phyloP scores from a whole-genome alignment of 2,888 invertebrate species.

The Mellilla xanthometata region DNA sequence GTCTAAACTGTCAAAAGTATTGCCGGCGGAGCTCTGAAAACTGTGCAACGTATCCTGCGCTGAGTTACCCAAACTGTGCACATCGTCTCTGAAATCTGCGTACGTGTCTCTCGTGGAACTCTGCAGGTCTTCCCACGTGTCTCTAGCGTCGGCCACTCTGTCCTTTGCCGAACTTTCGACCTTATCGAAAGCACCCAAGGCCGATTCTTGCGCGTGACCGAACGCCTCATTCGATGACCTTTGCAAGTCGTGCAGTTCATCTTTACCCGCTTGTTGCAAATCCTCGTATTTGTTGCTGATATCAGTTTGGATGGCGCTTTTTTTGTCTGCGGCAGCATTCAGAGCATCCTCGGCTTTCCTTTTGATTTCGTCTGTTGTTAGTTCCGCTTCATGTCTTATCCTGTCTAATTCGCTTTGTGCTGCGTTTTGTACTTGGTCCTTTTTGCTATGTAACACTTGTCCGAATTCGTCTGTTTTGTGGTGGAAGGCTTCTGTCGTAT shows the following conservation, averaged over 20 bases:
- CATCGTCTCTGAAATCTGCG: slow-evolving; percentile 67
- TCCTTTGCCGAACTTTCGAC: slow-evolving; percentile 76
- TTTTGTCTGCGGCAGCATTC: slow-evolving; percentile 61
- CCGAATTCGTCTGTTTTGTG: slow-evolving; percentile 47
- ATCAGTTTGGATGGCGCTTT: slow-evolving; percentile 52
- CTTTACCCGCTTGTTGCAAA: slow-evolving; percentile 43
- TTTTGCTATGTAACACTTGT: slow-evolving; percentile 47
- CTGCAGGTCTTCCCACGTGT: slow-evolving; percentile 70
- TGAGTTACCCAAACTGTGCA: slow-evolving; percentile 64
- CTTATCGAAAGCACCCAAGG: slow-evolving; percentile 74
- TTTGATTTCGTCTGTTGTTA: slow-evolving; percentile 67
- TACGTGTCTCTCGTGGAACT: slow-evolving; percentile 71
- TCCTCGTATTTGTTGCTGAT: slow-evolving; percentile 46
- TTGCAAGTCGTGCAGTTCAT: slow-evolving; percentile 54
- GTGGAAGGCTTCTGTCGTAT: slow-evolving; percentile 46
- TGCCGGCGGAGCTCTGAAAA: slow-evolving; percentile 76
- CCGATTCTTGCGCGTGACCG: slow-evolving; percentile 65
- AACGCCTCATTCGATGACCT: slow-evolving; percentile 62
- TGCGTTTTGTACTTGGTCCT: slow-evolving; percentile 52
- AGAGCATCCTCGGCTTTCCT: slow-evolving; percentile 68
- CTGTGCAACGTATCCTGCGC: slow-evolving; percentile 73
- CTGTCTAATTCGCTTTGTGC: slow-evolving; percentile 61
- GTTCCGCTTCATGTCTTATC: slow-evolving; percentile 71
- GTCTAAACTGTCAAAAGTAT: slow-evolving; percentile 74
- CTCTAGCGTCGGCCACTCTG: slow-evolving; percentile 60